Base-by-base conservation (phyloP, 2,797 vertebrate species). In the Setipinna tenuifilis region DNA sequence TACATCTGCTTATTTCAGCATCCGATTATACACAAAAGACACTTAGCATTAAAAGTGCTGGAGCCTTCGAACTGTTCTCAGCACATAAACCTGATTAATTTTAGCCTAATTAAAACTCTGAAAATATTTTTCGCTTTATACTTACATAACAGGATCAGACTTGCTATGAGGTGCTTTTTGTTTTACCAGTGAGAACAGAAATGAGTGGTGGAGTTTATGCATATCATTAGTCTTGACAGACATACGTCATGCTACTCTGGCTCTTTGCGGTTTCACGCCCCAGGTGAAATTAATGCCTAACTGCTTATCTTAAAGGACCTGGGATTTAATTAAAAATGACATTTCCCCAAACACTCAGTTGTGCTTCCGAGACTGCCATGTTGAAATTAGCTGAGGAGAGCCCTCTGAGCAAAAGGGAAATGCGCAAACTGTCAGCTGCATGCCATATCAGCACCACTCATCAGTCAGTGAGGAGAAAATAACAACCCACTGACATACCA, bases 321-420 rank as follows among this genome's bases (percentile, higher is more conserved):
- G 94, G 94, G 95, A 94, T 95, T 96, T 95, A 95, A 96, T 96
- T 96, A 95, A 95, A 95, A 96, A 95, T 95, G 93, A 95, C 94
- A 95, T 96, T 95, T 96, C 94, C 95, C 94, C 90, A 94, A 94
- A 95, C 95, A 95, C 89, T 88, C 87, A 86, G 91, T 87, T 89
- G 86, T 61, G 90, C 91, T 92, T 95, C 91, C 75, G 91, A 93
- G 91, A 90, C 91, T 92, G 93, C 91, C 91, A 92, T 93, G 93
- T 93, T 94, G 93, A 94, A 96, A 95, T 95, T 94, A 95, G 91
- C 92, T 93, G 92, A 94, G 90, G 90, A 93, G 92, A 93, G 88
- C 92, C 92, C 93, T 94, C 90, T 92, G 94, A 95, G 93, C 88
- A 89, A 92, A 91, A 92, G 87, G 90, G 86, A 93, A 95, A 95